Percentiles rank a stretch among this genome's conserved stretches.
Evolutionary conservation across 2,888 invertebrate genomes (phyloP).

Genomic region (Zootermopsis nevadensis): DNA sequence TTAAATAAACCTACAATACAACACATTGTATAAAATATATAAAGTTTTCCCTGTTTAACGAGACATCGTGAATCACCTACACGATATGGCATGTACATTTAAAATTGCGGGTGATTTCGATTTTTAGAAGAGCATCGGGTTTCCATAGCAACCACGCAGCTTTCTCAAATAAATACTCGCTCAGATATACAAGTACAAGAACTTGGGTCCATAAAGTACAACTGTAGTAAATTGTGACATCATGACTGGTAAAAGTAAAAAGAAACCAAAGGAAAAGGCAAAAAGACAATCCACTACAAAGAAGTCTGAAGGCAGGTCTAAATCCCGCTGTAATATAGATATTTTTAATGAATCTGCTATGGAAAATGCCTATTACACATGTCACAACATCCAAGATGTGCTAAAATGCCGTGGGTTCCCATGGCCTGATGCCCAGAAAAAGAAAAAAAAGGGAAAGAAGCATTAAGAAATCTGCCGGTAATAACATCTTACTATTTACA

Average conservation of each 20-base stretch:
- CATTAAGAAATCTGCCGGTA: constrained; percentile 59
- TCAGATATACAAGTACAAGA: no score
- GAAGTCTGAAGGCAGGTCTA: constrained; percentile 49
- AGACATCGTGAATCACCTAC: no score
- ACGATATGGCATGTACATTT: no score
- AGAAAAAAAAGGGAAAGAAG: constrained; percentile 83
- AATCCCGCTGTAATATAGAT: constrained; percentile 79
- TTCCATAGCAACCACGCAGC: constrained; percentile 7
- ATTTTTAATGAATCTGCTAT: constrained; percentile 91
- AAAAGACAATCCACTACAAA: constrained; percentile 47
- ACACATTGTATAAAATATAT: no score
- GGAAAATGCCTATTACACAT: constrained; percentile 94
- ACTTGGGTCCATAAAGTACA: no score
- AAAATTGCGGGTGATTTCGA: no score
- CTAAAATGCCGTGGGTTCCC: constrained; percentile 87
- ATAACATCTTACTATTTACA: no score
- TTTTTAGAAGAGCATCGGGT: no score
- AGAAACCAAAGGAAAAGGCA: constrained; percentile 40
- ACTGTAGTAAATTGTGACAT: background rate
- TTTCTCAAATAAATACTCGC: background rate
- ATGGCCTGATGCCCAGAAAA: constrained; percentile 88
- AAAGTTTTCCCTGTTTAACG: no score
- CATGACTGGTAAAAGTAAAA: constrained; percentile 45
- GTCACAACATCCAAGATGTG: constrained; percentile 92
- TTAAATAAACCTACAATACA: no score